Conservation (phyloP, 2,888 invertebrate genomes). For the Metallyticus violacea region DNA sequence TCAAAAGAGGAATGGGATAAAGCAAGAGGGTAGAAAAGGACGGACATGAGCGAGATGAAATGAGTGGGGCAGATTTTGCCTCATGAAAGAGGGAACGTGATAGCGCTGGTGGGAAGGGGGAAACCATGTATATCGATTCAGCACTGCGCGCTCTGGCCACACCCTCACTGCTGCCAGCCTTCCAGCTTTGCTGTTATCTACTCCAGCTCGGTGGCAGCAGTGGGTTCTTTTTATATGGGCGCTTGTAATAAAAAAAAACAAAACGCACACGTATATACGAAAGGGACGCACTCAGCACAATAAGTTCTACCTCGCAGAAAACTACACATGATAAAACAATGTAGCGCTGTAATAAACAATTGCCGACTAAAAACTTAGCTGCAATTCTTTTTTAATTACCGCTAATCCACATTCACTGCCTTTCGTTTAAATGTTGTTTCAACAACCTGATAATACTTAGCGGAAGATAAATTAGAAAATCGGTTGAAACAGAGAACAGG, state of each 20-base stretch:
- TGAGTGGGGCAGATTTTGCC: background rate
- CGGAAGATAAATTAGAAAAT: too few relatives aligned
- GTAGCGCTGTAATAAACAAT: background rate
- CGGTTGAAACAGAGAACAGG: too few relatives aligned
- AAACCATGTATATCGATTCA: background rate
- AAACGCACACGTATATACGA: background rate
- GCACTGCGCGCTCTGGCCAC: background rate
- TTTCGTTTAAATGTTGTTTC: too few relatives aligned
- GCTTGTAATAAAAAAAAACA: background rate
- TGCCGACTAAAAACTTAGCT: background rate
- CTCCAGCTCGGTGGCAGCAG: background rate
- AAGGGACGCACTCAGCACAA: background rate
- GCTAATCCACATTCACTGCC: background rate
- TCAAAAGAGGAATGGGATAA: background rate
- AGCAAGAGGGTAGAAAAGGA: background rate
- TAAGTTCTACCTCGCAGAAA: background rate
- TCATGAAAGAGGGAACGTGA: background rate
- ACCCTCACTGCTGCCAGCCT: background rate
- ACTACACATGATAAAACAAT: background rate
- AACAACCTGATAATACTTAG: too few relatives aligned
- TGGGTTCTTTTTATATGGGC: background rate
- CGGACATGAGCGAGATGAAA: background rate
- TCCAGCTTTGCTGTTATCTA: background rate
- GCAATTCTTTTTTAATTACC: background rate
- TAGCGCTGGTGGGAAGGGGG: background rate